These are phyloP conservation scores for Drosophila punjabiensis DNA, from an alignment of 1,140 invertebrate genomes.

Conservation along the genomic window DNA sequence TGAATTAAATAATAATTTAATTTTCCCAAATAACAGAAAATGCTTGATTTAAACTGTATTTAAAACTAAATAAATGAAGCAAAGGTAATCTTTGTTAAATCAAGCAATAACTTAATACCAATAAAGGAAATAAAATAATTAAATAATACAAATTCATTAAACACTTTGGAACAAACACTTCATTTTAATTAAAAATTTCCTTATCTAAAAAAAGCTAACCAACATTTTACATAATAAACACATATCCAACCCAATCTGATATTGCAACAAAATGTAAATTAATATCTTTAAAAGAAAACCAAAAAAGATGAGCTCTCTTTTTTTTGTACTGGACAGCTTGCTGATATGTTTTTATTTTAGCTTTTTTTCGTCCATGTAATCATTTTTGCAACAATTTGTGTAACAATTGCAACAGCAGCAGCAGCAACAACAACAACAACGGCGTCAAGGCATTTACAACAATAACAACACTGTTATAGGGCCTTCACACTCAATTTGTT, in stretches of 20 bases:
- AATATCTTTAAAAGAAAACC: slow-evolving; percentile 1
- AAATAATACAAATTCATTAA: too few relatives aligned
- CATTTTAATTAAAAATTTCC: neutral
- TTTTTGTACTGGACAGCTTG: neutral
- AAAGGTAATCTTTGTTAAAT: too few relatives aligned
- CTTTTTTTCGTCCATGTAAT: slow-evolving; percentile 51
- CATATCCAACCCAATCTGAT: slow-evolving; percentile 10
- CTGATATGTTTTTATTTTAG: neutral
- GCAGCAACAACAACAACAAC: slow-evolving; percentile 13
- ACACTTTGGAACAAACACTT: too few relatives aligned
- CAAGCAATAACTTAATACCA: too few relatives aligned
- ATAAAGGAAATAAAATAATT: too few relatives aligned
- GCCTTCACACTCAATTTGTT: slow-evolving; percentile 19
- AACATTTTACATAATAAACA: slow-evolving; percentile 30
- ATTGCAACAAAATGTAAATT: slow-evolving; percentile 49
- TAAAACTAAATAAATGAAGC: too few relatives aligned
- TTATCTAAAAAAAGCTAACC: neutral
- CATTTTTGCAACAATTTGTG: slow-evolving; percentile 66
- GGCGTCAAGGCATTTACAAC: slow-evolving; percentile 18
- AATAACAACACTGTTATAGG: slow-evolving; percentile 27
- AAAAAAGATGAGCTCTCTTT: neutral
- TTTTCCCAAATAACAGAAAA: too few relatives aligned
- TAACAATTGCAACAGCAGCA: slow-evolving; percentile 57
- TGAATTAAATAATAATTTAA: too few relatives aligned
- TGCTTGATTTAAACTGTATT: too few relatives aligned